These are phyloP conservation scores for Phrynocephalus versicolor DNA, from an alignment of 2,113 vertebrate species.

Conservation along the genomic window DNA sequence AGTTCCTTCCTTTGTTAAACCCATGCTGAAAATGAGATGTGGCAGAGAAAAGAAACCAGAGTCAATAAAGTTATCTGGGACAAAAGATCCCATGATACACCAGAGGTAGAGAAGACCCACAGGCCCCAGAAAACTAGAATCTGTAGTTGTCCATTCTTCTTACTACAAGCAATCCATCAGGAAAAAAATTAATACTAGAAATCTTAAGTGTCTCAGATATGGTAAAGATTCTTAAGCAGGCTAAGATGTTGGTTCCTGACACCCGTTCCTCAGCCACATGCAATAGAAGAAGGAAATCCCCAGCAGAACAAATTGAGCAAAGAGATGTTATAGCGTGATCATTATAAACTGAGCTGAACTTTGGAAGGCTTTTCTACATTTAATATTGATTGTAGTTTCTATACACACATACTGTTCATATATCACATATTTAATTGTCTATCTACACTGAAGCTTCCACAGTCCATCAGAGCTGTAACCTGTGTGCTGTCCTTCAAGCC, in stretches of 20 bases:
- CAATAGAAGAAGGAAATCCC: background rate
- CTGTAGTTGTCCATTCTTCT: background rate
- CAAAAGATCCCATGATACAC: background rate
- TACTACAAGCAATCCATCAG: background rate
- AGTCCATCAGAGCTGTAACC: too few relatives aligned
- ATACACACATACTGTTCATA: background rate
- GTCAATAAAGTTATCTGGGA: too few relatives aligned
- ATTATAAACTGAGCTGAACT: background rate
- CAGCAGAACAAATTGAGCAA: too few relatives aligned
- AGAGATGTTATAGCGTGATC: too few relatives aligned
- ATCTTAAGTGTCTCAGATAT: background rate
- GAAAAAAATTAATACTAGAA: background rate
- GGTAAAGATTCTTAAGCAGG: background rate
- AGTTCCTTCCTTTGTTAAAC: background rate
- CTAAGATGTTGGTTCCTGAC: too few relatives aligned
- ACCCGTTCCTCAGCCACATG: too few relatives aligned
- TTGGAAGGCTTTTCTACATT: background rate
- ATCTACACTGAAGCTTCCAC: too few relatives aligned
- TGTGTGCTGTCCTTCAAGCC: too few relatives aligned
- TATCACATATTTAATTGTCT: too few relatives aligned
- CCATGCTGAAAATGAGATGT: background rate
- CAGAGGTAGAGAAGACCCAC: background rate
- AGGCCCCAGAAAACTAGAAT: background rate
- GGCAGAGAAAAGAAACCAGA: background rate
- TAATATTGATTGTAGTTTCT: background rate